A percentile compares a stretch with the other conserved stretches of the same genome.
Evolutionary conservation across 1,140 invertebrate species (phyloP).

Genomic region (Nasonia vitripennis): DNA sequence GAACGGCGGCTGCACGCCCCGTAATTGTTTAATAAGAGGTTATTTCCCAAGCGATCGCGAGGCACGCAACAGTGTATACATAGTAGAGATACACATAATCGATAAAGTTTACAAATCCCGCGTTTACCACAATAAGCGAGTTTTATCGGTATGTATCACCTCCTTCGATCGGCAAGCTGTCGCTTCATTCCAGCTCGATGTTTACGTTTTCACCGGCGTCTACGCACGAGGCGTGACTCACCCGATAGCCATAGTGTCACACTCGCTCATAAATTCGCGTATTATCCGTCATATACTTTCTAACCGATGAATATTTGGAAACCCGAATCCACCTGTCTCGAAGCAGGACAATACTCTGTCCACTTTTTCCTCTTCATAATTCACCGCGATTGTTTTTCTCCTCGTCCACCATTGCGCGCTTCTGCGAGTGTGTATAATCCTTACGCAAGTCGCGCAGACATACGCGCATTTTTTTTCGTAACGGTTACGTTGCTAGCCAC

Average conservation of each 20-base stretch:
- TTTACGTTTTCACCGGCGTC: conserved; percentile 32
- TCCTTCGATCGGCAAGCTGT: no score
- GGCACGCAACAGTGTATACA: background rate
- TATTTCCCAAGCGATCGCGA: background rate
- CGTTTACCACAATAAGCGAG: no score
- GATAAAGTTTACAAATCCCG: background rate
- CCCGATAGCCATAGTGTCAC: background rate
- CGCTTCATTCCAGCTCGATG: no score
- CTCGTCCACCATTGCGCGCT: background rate
- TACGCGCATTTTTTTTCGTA: conserved; percentile 43
- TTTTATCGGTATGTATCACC: no score
- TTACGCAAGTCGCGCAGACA: background rate
- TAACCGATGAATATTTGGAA: conserved; percentile 42
- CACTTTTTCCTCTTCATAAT: background rate
- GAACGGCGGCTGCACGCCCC: background rate
- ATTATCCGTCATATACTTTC: conserved; percentile 31
- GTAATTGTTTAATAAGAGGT: background rate
- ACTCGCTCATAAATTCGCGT: background rate
- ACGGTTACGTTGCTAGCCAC: conserved; percentile 13
- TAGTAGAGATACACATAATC: background rate
- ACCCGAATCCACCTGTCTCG: background rate
- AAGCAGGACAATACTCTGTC: background rate
- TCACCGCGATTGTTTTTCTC: background rate
- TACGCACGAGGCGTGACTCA: conserved; percentile 1
- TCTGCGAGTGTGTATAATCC: background rate